A percentile compares a stretch with the other conserved stretches of the same genome.
Evolutionary conservation across 2,888 invertebrate species (phyloP).

Genomic region (Bombylius discolor): DNA sequence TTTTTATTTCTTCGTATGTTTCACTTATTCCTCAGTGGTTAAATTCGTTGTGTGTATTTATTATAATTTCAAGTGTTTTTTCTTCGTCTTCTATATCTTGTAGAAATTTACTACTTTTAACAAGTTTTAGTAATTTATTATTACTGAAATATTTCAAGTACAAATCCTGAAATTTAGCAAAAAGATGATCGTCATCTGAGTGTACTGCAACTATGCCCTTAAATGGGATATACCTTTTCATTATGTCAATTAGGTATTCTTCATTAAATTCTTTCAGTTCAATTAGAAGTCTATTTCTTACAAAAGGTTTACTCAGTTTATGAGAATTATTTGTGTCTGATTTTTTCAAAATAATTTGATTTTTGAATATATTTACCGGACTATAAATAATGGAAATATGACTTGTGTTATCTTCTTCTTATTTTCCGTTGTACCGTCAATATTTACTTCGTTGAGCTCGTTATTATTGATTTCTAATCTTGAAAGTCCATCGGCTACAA

Average conservation of each 20-base stretch:
- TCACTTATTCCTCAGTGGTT: constrained; percentile 8
- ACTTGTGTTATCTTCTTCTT: constrained; percentile 1
- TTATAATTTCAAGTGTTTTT: not conserved
- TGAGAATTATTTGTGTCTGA: constrained; percentile 5
- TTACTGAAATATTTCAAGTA: not conserved
- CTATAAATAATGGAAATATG: constrained; percentile 1
- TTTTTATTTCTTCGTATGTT: constrained; percentile 5
- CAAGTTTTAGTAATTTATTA: not conserved
- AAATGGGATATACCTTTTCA: constrained; percentile 2
- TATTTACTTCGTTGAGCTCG: not conserved
- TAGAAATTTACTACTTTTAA: constrained; percentile 5
- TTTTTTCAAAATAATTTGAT: too few relatives aligned
- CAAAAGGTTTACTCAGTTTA: not conserved
- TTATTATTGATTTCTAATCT: not conserved
- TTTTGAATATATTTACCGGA: constrained; percentile 4
- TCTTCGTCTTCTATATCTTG: constrained; percentile 4
- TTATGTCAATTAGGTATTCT: not conserved
- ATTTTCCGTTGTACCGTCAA: not conserved
- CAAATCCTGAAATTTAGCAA: constrained; percentile 5
- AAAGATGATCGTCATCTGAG: constrained; percentile 2
- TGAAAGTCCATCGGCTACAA: not conserved
- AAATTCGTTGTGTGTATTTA: not conserved
- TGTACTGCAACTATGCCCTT: constrained; percentile 7
- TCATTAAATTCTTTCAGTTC: constrained; percentile 6
- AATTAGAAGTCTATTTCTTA: constrained; percentile 5